Evolutionary conservation across 1,140 invertebrate genomes (phyloP).

Genomic region (Drosophila kanapiae): DNA sequence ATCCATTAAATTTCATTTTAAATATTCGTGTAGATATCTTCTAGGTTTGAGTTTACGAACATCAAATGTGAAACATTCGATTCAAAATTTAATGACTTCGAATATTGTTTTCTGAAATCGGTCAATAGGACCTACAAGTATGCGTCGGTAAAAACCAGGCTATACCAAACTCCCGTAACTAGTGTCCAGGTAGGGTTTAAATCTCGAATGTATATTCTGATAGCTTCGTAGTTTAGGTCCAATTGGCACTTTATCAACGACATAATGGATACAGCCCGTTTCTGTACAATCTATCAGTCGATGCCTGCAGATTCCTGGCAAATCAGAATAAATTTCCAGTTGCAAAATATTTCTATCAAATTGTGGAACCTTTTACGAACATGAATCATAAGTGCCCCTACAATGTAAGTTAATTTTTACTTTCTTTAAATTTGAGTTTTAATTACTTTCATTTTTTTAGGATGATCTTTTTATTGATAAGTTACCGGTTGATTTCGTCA

Average conservation of each 20-base stretch:
- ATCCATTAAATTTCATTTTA: neutral
- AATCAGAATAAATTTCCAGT: neutral
- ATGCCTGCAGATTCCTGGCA: constrained; percentile 5
- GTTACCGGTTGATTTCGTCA: neutral
- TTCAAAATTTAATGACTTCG: neutral
- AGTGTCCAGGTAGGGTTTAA: neutral
- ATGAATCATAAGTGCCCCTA: constrained; percentile 18
- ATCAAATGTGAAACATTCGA: neutral
- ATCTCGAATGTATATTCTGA: neutral
- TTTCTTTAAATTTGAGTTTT: neutral
- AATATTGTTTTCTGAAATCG: constrained; percentile 17
- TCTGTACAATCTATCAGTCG: constrained; percentile 3
- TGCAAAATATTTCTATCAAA: neutral
- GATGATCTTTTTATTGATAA: neutral
- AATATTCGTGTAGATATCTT: neutral
- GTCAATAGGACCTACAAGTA: constrained; percentile 18
- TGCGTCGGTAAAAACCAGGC: neutral
- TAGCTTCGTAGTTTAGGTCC: neutral
- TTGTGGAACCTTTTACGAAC: neutral
- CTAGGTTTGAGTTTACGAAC: constrained; percentile 18
- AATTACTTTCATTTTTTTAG: neutral
- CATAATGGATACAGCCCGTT: constrained; percentile 22
- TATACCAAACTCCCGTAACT: neutral
- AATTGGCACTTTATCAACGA: neutral
- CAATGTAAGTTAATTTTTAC: constrained; percentile 8